A percentile compares a stretch with the other conserved stretches of the same genome.
phyloP scores from a whole-genome alignment of 2,888 invertebrate genomes.

The Alcis repandata region DNA sequence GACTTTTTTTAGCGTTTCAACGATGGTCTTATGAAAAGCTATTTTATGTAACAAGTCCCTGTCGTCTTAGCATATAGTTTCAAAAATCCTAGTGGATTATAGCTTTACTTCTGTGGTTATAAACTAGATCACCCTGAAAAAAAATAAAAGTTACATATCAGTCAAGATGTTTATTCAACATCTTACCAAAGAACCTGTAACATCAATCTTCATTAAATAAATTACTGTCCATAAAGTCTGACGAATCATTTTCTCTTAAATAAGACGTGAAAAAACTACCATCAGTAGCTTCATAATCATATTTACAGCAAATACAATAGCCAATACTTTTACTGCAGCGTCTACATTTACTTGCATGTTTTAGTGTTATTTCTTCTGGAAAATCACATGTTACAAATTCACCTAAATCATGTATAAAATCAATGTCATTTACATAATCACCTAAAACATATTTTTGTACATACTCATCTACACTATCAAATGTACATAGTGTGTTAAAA shows the following conservation, averaged over 20 bases:
- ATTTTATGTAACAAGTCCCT: too few relatives aligned
- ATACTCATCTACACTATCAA: constrained; percentile 90
- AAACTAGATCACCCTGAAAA: neutral
- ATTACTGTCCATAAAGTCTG: constrained; percentile 76
- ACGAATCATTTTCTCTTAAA: constrained; percentile 67
- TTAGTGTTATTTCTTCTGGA: constrained; percentile 73
- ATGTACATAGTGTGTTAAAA: constrained; percentile 92
- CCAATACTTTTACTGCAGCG: constrained; percentile 71
- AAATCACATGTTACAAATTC: constrained; percentile 74
- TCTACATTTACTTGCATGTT: constrained; percentile 78
- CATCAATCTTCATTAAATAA: constrained; percentile 67
- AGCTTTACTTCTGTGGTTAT: neutral
- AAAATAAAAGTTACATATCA: neutral
- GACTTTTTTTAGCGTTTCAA: too few relatives aligned
- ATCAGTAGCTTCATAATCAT: constrained; percentile 65
- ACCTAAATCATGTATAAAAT: constrained; percentile 55
- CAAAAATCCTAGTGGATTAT: too few relatives aligned
- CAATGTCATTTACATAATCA: constrained; percentile 51
- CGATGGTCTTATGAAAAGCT: too few relatives aligned
- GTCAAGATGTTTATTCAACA: neutral
- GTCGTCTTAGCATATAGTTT: too few relatives aligned
- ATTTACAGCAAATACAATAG: constrained; percentile 75
- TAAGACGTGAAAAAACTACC: constrained; percentile 74
- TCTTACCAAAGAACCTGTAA: neutral
- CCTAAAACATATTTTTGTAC: constrained; percentile 87